Percentiles rank a stretch among this genome's conserved stretches.
phyloP scores from a whole-genome alignment of 2,113 vertebrate genomes.

The Corvus moneduloides region DNA sequence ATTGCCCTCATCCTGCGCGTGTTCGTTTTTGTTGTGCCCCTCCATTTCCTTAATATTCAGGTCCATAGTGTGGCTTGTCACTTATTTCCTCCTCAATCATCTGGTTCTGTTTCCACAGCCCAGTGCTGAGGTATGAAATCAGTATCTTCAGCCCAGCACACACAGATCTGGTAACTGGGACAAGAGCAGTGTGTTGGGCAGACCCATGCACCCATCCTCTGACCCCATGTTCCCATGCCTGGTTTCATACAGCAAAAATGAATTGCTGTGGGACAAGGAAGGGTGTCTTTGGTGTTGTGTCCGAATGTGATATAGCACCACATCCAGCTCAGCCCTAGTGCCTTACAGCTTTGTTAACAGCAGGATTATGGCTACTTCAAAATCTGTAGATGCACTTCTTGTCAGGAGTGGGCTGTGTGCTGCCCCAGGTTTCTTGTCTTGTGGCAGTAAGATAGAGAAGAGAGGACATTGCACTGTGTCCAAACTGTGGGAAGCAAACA shows the following conservation, averaged over 20 bases:
- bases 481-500: not conserved
- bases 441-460: not conserved
- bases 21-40: not conserved
- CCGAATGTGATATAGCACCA: not conserved
- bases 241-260: not conserved
- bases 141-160: not conserved
- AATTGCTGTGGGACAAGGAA: not conserved
- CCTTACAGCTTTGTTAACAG: not conserved
- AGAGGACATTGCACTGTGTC: not conserved
- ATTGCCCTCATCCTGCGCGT: not conserved
- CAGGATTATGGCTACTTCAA: not conserved
- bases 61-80: not conserved
- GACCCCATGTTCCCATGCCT: not conserved
- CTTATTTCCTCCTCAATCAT: not conserved
- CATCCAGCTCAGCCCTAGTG: not conserved
- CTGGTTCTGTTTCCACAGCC: not conserved
- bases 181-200: not conserved
- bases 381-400: not conserved
- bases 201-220: not conserved
- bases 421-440: not conserved
- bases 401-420: not conserved
- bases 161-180: not conserved
- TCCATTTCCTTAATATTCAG: not conserved
- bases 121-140: not conserved
- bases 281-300: fast-evolving